Conservation (phyloP, 2,113 vertebrate genomes). For the mouse (Mus musculus) region GRCm39 chr7:19294501-19295000, state of each 20-base stretch:
- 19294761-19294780: background rate
- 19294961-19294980: background rate
- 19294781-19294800: background rate
- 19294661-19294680: background rate
- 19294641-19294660: background rate
- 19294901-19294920: background rate
- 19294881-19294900: background rate
- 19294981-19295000: background rate
- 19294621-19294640: background rate
- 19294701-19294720: background rate
- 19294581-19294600: background rate
- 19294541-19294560: background rate
- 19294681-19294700: background rate
- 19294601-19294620: background rate
- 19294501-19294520: background rate
- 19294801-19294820: background rate
- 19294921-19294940: background rate
- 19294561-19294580: background rate
- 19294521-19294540: background rate
- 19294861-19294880: background rate
- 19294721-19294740: background rate
- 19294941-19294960: background rate
- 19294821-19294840: slow-evolving; percentile 7
- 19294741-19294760: background rate
- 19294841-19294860: background rate